phyloP scores from a whole-genome alignment of 2,888 invertebrate species.

The Vannuccia rotundouncinata region DNA sequence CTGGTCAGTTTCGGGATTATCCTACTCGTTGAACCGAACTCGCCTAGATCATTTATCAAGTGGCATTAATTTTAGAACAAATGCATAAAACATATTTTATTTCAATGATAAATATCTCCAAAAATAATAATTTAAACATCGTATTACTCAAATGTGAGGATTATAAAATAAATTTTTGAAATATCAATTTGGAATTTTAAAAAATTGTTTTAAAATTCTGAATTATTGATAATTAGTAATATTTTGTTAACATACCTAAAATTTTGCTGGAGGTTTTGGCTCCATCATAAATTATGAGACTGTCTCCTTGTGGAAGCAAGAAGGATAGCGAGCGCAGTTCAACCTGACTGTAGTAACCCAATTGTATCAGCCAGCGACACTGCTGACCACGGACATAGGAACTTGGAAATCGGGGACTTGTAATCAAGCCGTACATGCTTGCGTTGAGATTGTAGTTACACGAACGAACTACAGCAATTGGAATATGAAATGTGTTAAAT shows the following conservation, averaged over 20 bases:
- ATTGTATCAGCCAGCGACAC: conserved; percentile 6
- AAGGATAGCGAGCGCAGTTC: neutral
- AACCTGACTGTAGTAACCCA: conserved; percentile 32
- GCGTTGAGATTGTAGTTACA: neutral
- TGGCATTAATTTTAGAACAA: neutral
- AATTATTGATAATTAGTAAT: neutral
- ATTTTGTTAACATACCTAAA: neutral
- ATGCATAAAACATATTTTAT: neutral
- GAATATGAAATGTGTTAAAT: neutral
- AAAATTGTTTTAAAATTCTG: neutral
- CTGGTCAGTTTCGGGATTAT: neutral
- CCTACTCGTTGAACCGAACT: neutral
- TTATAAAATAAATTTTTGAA: neutral
- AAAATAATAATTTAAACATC: neutral
- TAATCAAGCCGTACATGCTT: neutral
- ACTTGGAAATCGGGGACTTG: neutral
- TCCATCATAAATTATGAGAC: conserved; percentile 19
- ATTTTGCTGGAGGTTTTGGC: neutral
- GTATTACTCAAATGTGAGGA: neutral
- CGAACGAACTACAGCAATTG: neutral
- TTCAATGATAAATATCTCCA: neutral
- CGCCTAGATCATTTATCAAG: neutral
- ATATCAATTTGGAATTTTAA: neutral
- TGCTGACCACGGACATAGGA: neutral
- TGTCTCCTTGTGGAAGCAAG: neutral